Percentiles rank a stretch among this genome's conserved stretches.
phyloP scores from a whole-genome alignment of 2,797 vertebrate genomes.

The Menidia menidia region DNA sequence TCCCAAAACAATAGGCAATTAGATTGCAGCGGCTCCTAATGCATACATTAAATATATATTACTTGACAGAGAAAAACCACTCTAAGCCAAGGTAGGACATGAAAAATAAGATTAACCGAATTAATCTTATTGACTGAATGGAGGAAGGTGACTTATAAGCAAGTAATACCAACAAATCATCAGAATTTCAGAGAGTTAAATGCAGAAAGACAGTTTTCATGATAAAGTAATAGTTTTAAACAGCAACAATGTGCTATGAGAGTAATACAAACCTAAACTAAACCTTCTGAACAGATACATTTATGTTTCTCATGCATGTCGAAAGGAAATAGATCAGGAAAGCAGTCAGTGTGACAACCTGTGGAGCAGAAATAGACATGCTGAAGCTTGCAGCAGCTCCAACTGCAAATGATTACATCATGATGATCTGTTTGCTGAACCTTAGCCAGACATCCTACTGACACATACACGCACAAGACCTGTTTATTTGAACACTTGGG shows the following conservation, averaged over 20 bases:
- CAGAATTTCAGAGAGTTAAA: not conserved
- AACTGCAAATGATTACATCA: constrained; percentile 36
- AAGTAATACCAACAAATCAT: not conserved
- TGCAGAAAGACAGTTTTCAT: not conserved
- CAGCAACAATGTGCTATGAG: not conserved
- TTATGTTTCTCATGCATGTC: not conserved
- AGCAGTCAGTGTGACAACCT: constrained; percentile 1
- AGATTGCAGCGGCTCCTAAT: too few relatives aligned
- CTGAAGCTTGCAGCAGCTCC: constrained; percentile 53
- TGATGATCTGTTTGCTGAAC: constrained; percentile 44
- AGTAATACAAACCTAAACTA: constrained; percentile 20
- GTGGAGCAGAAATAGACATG: constrained; percentile 34
- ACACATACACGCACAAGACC: constrained; percentile 8
- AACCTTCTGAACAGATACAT: not conserved
- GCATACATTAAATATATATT: too few relatives aligned
- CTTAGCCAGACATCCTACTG: constrained; percentile 21
- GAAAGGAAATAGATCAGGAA: constrained; percentile 17
- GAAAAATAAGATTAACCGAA: too few relatives aligned
- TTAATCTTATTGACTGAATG: not conserved
- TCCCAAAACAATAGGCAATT: not conserved
- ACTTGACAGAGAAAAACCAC: too few relatives aligned
- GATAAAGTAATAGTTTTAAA: constrained; percentile 8
- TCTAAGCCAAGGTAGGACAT: too few relatives aligned
- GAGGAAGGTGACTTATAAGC: not conserved
- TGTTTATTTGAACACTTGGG: not conserved